These are phyloP conservation scores for Drosophila repletoides DNA, from an alignment of 1,140 invertebrate genomes.

Conservation along the genomic window DNA sequence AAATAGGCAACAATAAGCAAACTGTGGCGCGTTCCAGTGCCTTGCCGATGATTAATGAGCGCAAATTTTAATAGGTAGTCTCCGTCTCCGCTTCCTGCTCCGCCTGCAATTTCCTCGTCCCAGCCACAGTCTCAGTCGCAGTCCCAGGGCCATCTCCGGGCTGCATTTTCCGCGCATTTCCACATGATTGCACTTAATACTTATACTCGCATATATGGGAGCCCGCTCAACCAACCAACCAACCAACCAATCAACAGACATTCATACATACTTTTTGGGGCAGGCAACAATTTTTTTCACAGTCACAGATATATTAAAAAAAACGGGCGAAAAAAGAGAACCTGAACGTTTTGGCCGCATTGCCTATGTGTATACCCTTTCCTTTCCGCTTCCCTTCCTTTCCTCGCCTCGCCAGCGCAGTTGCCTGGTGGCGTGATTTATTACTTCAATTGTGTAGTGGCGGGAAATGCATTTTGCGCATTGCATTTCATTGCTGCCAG, in stretches of 20 bases:
- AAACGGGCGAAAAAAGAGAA: slow-evolving; percentile 50
- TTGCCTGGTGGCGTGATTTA: slow-evolving; percentile 60
- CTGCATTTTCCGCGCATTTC: slow-evolving; percentile 68
- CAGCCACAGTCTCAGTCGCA: neutral
- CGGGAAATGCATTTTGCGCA: slow-evolving; percentile 77
- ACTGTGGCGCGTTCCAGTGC: slow-evolving; percentile 13
- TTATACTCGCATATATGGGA: slow-evolving; percentile 41
- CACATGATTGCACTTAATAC: slow-evolving; percentile 78
- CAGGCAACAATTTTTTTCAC: slow-evolving; percentile 31
- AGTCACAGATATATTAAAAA: slow-evolving; percentile 16
- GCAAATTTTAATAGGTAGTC: slow-evolving; percentile 78
- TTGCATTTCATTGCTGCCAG: too few species aligned
- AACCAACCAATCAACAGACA: slow-evolving; percentile 1
- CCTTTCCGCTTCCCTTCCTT: neutral
- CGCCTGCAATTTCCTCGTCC: neutral
- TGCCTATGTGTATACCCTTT: slow-evolving; percentile 23
- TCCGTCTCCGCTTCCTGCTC: slow-evolving; percentile 33
- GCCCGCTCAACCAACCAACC: neutral
- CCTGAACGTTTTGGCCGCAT: slow-evolving; percentile 33
- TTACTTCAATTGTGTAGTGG: slow-evolving; percentile 79
- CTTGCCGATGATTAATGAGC: slow-evolving; percentile 72
- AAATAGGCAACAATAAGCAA: slow-evolving; percentile 54
- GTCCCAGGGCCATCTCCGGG: slow-evolving; percentile 12
- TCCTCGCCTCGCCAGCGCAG: neutral
- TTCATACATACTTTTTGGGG: slow-evolving; percentile 25